Conservation (phyloP, 2,888 invertebrate species). For the Nymphalis c-album region DNA sequence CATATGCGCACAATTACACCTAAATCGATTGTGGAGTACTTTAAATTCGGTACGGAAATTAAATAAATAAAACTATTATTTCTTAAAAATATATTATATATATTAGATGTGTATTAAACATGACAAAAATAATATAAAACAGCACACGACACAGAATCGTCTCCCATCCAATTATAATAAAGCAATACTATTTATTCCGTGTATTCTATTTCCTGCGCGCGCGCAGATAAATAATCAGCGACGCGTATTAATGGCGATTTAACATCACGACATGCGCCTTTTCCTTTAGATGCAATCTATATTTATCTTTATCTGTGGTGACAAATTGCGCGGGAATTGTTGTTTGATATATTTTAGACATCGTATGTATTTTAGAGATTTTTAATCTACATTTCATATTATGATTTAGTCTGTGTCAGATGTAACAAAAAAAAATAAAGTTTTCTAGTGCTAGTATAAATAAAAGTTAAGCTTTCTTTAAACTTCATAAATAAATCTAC, state of each 20-base stretch:
- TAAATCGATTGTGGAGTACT: too few relatives aligned
- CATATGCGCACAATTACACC: too few relatives aligned
- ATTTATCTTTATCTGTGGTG: slow-evolving; percentile 11
- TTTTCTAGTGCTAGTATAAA: too few relatives aligned
- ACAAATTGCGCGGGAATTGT: slow-evolving; percentile 11
- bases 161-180: slow-evolving; percentile 15
- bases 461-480: too few relatives aligned
- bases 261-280: slow-evolving; percentile 58
- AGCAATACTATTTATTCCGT: slow-evolving; percentile 31
- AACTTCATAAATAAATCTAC: too few relatives aligned
- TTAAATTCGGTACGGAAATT: too few relatives aligned
- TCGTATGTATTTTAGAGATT: too few relatives aligned
- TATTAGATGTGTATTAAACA: neutral
- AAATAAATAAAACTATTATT: neutral
- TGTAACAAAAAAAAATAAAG: too few relatives aligned
- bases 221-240: slow-evolving; percentile 63
- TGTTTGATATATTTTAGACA: slow-evolving; percentile 3
- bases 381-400: too few relatives aligned
- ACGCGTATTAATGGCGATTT: slow-evolving; percentile 72
- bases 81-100: neutral
- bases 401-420: too few relatives aligned
- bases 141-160: neutral
- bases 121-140: slow-evolving; percentile 2
- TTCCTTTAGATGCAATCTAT: slow-evolving; percentile 13
- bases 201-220: slow-evolving; percentile 48